A percentile compares a stretch with the other conserved stretches of the same genome.
These are phyloP conservation scores for Triplophysa tibetana DNA, from an alignment of 2,113 vertebrate species.

Conservation along the genomic window DNA sequence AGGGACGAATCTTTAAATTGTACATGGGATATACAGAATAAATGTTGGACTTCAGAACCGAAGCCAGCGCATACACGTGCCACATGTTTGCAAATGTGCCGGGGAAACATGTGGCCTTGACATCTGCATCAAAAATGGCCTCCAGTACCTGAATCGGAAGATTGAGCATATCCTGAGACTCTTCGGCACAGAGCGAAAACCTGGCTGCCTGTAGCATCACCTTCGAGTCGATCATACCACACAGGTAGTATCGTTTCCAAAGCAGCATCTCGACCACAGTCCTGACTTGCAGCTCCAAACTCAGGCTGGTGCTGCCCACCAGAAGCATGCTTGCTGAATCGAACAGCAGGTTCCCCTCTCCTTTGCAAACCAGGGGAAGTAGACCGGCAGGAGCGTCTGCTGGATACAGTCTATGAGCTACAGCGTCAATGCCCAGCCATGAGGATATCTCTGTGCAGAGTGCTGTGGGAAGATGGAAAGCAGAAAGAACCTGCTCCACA, in stretches of 20 bases:
- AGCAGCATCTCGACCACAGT: slow-evolving; percentile 94
- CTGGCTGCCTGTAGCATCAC: slow-evolving; percentile 96
- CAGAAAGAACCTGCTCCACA: slow-evolving; percentile 78
- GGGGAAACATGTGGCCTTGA: slow-evolving; percentile 92
- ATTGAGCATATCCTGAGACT: slow-evolving; percentile 88
- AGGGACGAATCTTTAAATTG: slow-evolving; percentile 92
- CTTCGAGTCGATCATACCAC: slow-evolving; percentile 95
- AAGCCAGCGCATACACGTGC: slow-evolving; percentile 91
- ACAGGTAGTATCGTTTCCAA: slow-evolving; percentile 90
- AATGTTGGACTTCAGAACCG: slow-evolving; percentile 86
- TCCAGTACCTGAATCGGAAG: slow-evolving; percentile 84
- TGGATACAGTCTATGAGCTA: slow-evolving; percentile 85
- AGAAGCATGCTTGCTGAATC: slow-evolving; percentile 87
- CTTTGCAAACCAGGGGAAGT: slow-evolving; percentile 85
- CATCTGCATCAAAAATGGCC: slow-evolving; percentile 92
- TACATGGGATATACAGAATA: slow-evolving; percentile 96
- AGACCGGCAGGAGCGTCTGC: slow-evolving; percentile 84
- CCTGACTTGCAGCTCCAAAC: slow-evolving; percentile 90
- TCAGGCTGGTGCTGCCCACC: slow-evolving; percentile 82
- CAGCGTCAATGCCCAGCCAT: slow-evolving; percentile 81
- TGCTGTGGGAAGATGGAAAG: slow-evolving; percentile 76
- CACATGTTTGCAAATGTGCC: slow-evolving; percentile 94
- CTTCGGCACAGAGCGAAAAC: slow-evolving; percentile 90
- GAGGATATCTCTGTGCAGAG: slow-evolving; percentile 75
- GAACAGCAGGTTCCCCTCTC: slow-evolving; percentile 88